Evolutionary conservation across 2,888 invertebrate species (phyloP).

Genomic region (Griposia aprilina): DNA sequence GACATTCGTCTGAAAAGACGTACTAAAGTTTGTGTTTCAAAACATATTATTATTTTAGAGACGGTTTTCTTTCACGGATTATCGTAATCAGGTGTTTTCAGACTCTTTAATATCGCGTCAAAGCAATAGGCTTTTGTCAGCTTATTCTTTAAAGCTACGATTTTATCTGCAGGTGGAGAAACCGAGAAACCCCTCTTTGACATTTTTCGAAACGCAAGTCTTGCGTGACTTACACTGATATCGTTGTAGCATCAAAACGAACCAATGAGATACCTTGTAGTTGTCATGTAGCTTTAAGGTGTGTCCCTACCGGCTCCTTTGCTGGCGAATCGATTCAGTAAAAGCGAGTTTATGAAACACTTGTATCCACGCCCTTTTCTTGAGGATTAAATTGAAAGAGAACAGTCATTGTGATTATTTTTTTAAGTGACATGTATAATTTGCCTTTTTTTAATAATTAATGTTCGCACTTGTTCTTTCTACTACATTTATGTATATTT

Average conservation of each 20-base stretch:
- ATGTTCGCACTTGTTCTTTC: neutral
- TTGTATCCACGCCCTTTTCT: conserved; percentile 49
- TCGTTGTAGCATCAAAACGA: conserved; percentile 6
- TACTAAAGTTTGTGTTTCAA: neutral
- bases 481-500: neutral
- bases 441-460: neutral
- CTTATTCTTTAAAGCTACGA: neutral
- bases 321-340: conserved; percentile 50
- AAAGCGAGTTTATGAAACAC: conserved; percentile 38
- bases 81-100: conserved; percentile 12
- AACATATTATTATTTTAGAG: neutral
- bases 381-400: conserved; percentile 17
- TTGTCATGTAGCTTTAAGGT: conserved; percentile 44
- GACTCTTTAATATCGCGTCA: neutral
- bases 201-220: conserved; percentile 16
- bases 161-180: neutral
- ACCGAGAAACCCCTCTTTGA: neutral
- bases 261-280: conserved; percentile 31
- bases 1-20: neutral
- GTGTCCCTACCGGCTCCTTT: conserved; percentile 46
- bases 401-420: neutral
- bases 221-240: conserved; percentile 32
- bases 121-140: conserved; percentile 1
- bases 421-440: neutral
- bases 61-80: neutral